Conservation (phyloP, 2,797 vertebrate genomes). For the Trematomus bernacchii region DNA sequence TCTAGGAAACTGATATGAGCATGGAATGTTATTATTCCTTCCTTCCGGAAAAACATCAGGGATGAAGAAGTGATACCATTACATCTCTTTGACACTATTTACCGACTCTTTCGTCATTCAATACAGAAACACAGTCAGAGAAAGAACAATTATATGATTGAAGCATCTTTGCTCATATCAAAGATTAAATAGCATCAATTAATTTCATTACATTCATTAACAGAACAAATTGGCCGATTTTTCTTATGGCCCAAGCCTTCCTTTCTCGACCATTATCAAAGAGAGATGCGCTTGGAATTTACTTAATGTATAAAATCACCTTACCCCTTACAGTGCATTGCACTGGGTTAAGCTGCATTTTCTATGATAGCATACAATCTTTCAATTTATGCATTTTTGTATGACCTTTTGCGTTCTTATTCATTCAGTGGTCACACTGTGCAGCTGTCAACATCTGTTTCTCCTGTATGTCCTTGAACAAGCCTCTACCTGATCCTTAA, state of each 20-base stretch:
- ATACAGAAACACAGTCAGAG: not conserved
- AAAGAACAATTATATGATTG: not conserved
- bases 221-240: not conserved
- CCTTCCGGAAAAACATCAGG: not conserved
- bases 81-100: not conserved
- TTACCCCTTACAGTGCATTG: not conserved
- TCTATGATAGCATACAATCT: not conserved
- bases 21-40: not conserved
- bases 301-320: not conserved
- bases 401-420: not conserved
- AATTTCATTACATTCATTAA: not conserved
- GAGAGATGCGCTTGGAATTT: not conserved
- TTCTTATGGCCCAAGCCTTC: not conserved
- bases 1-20: not conserved
- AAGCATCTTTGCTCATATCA: not conserved
- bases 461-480: conserved; percentile 32
- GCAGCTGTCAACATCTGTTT: conserved; percentile 16
- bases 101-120: not conserved
- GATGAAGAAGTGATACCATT: not conserved
- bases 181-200: not conserved
- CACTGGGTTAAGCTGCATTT: not conserved
- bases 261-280: conserved; percentile 1
- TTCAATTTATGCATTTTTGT: not conserved
- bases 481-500: conserved; percentile 24
- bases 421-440: conserved; percentile 12